Percentiles rank a stretch among this genome's conserved stretches.
Evolutionary conservation across 2,888 invertebrate species (phyloP).

Genomic region (Tinea semifulvella): DNA sequence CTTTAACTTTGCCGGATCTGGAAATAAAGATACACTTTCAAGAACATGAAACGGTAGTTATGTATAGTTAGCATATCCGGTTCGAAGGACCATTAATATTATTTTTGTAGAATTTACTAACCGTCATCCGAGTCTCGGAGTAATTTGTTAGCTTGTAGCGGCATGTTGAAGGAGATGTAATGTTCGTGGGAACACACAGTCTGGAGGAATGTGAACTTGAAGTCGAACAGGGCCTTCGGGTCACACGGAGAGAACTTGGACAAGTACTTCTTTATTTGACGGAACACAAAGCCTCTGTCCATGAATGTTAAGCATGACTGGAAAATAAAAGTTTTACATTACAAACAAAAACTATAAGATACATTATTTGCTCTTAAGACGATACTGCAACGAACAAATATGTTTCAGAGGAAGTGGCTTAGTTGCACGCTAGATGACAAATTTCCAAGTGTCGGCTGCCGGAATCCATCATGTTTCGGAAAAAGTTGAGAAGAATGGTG

Average conservation of each 20-base stretch:
- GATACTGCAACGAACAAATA: no score
- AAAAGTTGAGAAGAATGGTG: no score
- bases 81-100: constrained; percentile 20
- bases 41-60: background rate
- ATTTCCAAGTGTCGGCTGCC: no score
- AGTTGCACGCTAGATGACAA: no score
- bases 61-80: background rate
- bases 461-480: no score
- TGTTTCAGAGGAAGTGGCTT: no score
- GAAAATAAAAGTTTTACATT: no score
- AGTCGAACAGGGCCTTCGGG: constrained; percentile 82
- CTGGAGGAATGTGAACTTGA: constrained; percentile 91
- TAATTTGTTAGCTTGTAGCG: constrained; percentile 72
- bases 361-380: no score
- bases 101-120: constrained; percentile 23
- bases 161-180: constrained; percentile 91
- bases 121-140: constrained; percentile 47
- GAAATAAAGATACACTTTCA: constrained; percentile 17
- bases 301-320: constrained; percentile 90
- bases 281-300: constrained; percentile 94
- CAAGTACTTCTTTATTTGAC: constrained; percentile 85
- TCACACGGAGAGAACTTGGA: constrained; percentile 87
- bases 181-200: constrained; percentile 95
- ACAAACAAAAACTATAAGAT: no score
- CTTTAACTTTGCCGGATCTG: constrained; percentile 66